These are phyloP conservation scores for Dromius quadrimaculatus DNA, from an alignment of 2,888 invertebrate species.

Conservation along the genomic window DNA sequence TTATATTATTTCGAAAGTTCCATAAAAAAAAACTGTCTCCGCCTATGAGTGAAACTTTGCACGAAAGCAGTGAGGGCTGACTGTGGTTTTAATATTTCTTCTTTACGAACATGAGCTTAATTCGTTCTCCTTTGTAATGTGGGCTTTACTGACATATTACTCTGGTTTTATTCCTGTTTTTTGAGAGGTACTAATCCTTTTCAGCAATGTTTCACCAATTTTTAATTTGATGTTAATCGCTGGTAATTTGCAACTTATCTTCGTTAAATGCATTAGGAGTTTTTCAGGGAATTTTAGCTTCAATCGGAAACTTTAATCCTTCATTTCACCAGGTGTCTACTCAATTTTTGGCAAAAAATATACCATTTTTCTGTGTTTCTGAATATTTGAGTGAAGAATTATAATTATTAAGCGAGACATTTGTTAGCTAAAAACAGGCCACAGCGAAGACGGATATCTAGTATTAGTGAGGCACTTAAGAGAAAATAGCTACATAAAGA, in stretches of 20 bases:
- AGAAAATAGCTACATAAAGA: conserved; percentile 40
- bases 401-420: too few species aligned
- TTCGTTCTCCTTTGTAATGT: conserved; percentile 2
- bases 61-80: too few species aligned
- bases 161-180: conserved; percentile 9
- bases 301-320: too few species aligned
- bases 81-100: conserved; percentile 35
- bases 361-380: too few species aligned
- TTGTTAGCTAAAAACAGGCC: conserved; percentile 27
- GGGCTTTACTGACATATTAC: conserved; percentile 18
- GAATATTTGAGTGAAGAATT: too few species aligned
- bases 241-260: conserved; percentile 6
- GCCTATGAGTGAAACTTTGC: too few species aligned
- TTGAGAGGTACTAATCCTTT: conserved; percentile 5
- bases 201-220: conserved; percentile 17
- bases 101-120: background rate
- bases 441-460: conserved; percentile 24
- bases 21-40: too few species aligned
- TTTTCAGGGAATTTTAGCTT: too few species aligned
- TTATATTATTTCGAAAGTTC: too few species aligned
- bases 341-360: too few species aligned
- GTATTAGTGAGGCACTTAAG: conserved; percentile 37
- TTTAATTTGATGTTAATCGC: conserved; percentile 33
- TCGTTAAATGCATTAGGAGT: background rate
- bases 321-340: too few species aligned